Percentiles rank a stretch among this genome's conserved stretches.
Conservation (phyloP, 2,888 invertebrate genomes). For the Dolichomitus sp. region DNA sequence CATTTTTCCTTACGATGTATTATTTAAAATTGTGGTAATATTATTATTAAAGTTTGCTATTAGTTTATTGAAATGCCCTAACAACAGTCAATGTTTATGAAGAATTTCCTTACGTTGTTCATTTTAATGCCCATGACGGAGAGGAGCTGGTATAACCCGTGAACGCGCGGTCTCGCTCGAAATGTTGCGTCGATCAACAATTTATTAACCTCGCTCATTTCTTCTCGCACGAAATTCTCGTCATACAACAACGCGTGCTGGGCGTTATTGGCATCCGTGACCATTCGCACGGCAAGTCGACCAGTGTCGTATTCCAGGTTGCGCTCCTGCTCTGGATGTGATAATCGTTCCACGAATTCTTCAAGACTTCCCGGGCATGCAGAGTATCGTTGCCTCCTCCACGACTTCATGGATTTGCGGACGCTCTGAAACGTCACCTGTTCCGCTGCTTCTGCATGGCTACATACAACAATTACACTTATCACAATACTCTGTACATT, state of each 20-base stretch:
- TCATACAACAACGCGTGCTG: not conserved
- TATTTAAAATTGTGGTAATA: too few species aligned
- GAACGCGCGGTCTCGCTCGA: not conserved
- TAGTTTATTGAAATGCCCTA: not conserved
- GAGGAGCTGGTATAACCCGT: conserved; percentile 1
- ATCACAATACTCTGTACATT: not conserved
- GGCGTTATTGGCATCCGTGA: not conserved
- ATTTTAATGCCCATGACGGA: conserved; percentile 2
- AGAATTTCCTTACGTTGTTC: conserved; percentile 5
- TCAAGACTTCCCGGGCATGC: not conserved
- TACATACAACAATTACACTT: not conserved
- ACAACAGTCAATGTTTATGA: not conserved
- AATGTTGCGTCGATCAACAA: conserved; percentile 26
- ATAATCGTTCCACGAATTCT: conserved; percentile 9
- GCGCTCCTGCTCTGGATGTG: not conserved
- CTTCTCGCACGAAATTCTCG: not conserved
- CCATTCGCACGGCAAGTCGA: not conserved
- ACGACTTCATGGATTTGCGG: conserved; percentile 6
- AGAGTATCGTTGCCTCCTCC: not conserved
- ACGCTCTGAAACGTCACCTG: conserved; percentile 6
- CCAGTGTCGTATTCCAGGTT: conserved; percentile 17
- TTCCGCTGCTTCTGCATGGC: conserved; percentile 9
- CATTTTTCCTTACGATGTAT: too few species aligned
- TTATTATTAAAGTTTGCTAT: too few species aligned
- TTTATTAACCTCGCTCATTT: not conserved